A percentile compares a stretch with the other conserved stretches of the same genome.
Conservation (phyloP, 2,888 invertebrate species). For the Hydrotaea diabolus region DNA sequence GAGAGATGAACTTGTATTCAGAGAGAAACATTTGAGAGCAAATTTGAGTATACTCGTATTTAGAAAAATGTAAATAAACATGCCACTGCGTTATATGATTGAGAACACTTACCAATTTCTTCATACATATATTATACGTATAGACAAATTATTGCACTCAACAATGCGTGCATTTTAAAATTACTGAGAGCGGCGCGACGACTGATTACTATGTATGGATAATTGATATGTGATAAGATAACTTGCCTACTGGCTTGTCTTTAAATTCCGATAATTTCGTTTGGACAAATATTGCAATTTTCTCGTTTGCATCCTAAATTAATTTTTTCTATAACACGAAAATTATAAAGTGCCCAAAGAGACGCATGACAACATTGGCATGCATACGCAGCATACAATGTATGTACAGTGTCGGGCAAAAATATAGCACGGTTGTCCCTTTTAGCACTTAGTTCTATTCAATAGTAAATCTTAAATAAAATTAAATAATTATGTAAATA, state of each 20-base stretch:
- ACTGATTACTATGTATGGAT: background rate
- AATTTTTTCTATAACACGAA: background rate
- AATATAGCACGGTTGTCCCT: too few species aligned
- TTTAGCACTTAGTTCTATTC: too few species aligned
- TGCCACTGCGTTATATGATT: background rate
- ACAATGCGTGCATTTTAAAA: conserved; percentile 9
- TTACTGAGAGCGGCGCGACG: background rate
- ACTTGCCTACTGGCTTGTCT: background rate
- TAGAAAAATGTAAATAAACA: background rate
- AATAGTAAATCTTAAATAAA: too few species aligned
- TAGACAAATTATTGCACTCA: background rate
- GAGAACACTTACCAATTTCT: background rate
- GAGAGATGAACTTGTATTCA: background rate
- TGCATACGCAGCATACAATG: background rate
- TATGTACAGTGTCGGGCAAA: too few species aligned
- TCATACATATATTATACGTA: background rate
- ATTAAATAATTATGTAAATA: too few species aligned
- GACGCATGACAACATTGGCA: background rate
- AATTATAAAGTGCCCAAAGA: background rate
- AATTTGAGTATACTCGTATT: background rate
- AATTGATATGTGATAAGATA: conserved; percentile 16
- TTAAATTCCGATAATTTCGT: conserved; percentile 8
- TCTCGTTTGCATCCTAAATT: background rate
- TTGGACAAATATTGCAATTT: background rate
- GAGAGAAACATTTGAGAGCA: background rate